Base-by-base conservation (phyloP, 1,140 invertebrate genomes). In the Pentalonia nigronervosa region DNA sequence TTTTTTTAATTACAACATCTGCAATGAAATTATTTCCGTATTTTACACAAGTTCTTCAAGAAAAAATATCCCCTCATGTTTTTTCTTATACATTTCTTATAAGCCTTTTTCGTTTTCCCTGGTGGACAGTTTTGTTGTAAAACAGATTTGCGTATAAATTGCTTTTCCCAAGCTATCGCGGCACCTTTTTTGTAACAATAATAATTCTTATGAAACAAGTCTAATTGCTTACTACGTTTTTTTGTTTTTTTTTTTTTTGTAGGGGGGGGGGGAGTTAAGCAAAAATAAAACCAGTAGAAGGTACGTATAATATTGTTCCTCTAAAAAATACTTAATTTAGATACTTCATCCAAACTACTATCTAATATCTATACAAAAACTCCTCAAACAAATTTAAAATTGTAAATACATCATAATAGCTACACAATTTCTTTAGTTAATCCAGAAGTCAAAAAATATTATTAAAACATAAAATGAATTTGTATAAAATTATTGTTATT, bases 121-220 rank as follows among this genome's bases (percentile, higher is more conserved):
- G 91, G 91, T 93, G 91, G 91, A 93, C 91, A 93, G 91, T 93
- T 93, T 93, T 53, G 91, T 93, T 93, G 91, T 93, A 93, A 93
- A 93, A 83, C 91, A 86, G 91, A 93, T 93, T 93, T 93, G 91
- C 91, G 91, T 93, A 93, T 93, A 93, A 93, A 93, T 93, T 93
- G 91, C 76, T 93, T 93, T 86, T 86, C 23, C 91, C 81, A n/a
- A 92, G 76, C 76, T 50, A 92, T 84, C 67, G 91, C 34, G 20
- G 81, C 81, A 93, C 91, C 91, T 93, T 91, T 93, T 84, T 34
- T 25, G 76, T 45, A 50, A 92, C 76, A 92, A 92, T 93, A 93
- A 93, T 93, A 93, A 93, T 93, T 93, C 91, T 93, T 93, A 84
- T 41, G 25, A 41, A 86, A 93, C 91, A 86, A 93, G 81, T 93